These are phyloP conservation scores for Moxostoma hubbsi DNA, from an alignment of 2,797 vertebrate genomes.

Conservation along the genomic window DNA sequence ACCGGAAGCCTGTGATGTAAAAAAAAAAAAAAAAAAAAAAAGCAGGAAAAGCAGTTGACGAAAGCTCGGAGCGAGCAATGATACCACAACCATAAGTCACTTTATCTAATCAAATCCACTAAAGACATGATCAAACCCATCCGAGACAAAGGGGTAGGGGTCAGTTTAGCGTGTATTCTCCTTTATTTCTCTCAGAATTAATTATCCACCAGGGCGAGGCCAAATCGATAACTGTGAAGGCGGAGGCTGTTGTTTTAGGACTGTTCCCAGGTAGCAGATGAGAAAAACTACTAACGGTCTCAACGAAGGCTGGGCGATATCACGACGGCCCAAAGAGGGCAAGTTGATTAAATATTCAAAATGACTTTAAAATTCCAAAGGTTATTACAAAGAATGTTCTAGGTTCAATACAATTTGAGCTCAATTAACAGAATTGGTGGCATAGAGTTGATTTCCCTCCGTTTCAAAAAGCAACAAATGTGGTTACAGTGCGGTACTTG, in stretches of 20 bases:
- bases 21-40: slow-evolving; percentile 7
- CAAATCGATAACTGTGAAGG: not conserved
- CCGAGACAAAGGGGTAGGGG: slow-evolving; percentile 17
- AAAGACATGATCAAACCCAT: slow-evolving; percentile 46
- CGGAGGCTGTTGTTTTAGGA: not conserved
- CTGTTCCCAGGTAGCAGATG: not conserved
- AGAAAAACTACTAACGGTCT: slow-evolving; percentile 9
- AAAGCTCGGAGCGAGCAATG: slow-evolving; percentile 50
- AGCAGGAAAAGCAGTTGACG: slow-evolving; percentile 44
- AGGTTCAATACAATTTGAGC: no score
- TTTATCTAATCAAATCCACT: slow-evolving; percentile 53
- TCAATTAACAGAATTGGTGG: no score
- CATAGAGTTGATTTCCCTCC: no score
- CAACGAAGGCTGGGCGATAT: slow-evolving; percentile 7
- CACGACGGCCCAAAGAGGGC: not conserved
- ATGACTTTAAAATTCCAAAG: slow-evolving; percentile 15
- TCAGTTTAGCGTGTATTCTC: not conserved
- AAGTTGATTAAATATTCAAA: slow-evolving; percentile 19
- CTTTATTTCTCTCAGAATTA: slow-evolving; percentile 17
- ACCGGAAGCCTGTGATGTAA: slow-evolving; percentile 54
- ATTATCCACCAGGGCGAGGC: slow-evolving; percentile 12
- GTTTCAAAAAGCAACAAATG: no score
- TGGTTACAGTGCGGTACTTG: no score
- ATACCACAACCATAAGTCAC: slow-evolving; percentile 55
- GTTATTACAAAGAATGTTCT: not conserved